A percentile compares a stretch with the other conserved stretches of the same genome.
Evolutionary conservation across 1,140 invertebrate species (phyloP).

Genomic region (Trichomalopsis sarcophagae): DNA sequence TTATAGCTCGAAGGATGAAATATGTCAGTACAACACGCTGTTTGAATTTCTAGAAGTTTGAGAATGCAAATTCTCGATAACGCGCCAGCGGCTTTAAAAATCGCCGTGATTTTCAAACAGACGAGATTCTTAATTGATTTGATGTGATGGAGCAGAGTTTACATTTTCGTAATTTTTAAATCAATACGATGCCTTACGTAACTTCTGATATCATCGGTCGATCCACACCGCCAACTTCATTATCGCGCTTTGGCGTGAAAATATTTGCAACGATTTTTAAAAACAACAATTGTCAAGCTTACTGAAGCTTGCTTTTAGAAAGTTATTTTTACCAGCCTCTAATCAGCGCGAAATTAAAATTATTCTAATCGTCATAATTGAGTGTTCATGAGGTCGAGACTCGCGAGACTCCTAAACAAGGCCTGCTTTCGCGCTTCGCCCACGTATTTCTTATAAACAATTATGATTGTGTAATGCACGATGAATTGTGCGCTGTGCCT

Average conservation of each 20-base stretch:
- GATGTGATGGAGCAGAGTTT: not conserved
- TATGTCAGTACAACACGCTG: not conserved
- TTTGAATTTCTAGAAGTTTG: not conserved
- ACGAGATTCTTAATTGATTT: not conserved
- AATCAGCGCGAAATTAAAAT: not conserved
- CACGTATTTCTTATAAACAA: constrained; percentile 28
- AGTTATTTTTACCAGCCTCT: not conserved
- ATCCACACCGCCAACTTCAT: not conserved
- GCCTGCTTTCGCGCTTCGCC: constrained; percentile 32
- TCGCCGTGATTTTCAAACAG: not conserved
- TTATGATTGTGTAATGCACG: constrained; percentile 16
- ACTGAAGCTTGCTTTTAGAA: too few species aligned
- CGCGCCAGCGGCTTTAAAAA: too few species aligned
- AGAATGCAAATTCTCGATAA: not conserved
- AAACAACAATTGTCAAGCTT: too few species aligned
- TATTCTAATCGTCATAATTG: constrained; percentile 29
- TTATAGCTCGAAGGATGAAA: too few species aligned
- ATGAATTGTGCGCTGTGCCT: not conserved
- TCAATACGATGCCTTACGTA: not conserved
- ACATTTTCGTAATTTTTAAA: not conserved
- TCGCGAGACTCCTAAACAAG: not conserved
- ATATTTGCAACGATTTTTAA: too few species aligned
- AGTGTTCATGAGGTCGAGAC: not conserved
- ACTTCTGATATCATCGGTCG: not conserved
- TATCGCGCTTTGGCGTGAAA: too few species aligned